phyloP scores from a whole-genome alignment of 2,113 vertebrate species.

The Pithys albifrons region DNA sequence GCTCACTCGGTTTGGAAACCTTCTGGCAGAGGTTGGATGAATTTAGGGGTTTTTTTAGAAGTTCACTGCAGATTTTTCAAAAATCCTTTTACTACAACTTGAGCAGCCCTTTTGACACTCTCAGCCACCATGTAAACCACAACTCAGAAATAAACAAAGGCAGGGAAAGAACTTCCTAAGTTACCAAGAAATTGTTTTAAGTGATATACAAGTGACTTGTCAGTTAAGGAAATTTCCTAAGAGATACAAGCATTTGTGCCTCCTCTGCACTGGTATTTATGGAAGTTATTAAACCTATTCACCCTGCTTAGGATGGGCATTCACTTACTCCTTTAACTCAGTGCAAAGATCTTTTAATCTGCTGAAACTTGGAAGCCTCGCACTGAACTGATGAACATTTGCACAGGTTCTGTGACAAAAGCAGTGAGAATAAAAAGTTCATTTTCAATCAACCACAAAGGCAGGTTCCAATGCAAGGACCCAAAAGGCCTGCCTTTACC shows the following conservation, averaged over 20 bases:
- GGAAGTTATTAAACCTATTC: background rate
- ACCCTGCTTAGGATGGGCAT: background rate
- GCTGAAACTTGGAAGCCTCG: background rate
- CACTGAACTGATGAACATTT: background rate
- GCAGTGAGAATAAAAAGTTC: background rate
- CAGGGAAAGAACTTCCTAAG: background rate
- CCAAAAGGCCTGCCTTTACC: background rate
- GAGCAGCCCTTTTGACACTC: background rate
- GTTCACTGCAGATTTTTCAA: background rate
- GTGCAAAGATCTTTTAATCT: background rate
- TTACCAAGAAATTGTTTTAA: background rate
- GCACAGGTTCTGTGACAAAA: background rate
- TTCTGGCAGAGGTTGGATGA: slow-evolving; percentile 12
- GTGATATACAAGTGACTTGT: background rate
- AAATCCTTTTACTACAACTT: background rate
- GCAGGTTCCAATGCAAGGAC: background rate
- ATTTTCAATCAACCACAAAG: background rate
- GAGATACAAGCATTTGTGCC: background rate
- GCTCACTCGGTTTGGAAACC: slow-evolving; percentile 31
- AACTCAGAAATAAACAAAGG: background rate
- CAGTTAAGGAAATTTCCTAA: background rate
- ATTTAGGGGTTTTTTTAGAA: background rate
- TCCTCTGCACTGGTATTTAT: background rate
- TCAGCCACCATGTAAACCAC: background rate
- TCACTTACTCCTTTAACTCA: background rate